Evolutionary conservation across 1,140 invertebrate genomes (phyloP).

Genomic region (Drosophila ercepeae): DNA sequence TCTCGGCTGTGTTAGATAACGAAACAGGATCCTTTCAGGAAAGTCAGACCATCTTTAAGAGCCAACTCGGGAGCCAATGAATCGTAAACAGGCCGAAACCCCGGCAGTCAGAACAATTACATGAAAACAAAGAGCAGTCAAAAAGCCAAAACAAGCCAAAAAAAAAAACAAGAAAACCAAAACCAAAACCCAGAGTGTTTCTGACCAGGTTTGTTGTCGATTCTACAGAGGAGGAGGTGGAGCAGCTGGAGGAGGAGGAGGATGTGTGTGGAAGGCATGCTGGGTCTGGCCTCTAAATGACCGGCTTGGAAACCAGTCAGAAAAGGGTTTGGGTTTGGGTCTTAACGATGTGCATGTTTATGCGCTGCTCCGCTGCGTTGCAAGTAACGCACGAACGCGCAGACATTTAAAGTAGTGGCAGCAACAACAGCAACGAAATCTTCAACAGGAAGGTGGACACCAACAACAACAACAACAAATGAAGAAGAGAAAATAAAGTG

Average conservation of each 20-base stretch:
- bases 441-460: conserved; percentile 27
- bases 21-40: conserved; percentile 30
- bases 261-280: conserved; percentile 36
- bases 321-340: conserved; percentile 40
- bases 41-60: too few species aligned
- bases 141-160: conserved; percentile 67
- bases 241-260: too few species aligned
- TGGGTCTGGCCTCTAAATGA: conserved; percentile 62
- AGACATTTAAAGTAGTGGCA: conserved; percentile 57
- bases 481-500: conserved; percentile 14
- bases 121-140: conserved; percentile 67
- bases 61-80: conserved; percentile 45
- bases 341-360: conserved; percentile 77
- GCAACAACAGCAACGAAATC: conserved; percentile 22
- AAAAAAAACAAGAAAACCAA: conserved; percentile 10
- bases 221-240: too few species aligned
- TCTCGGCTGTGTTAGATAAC: conserved; percentile 49
- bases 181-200: conserved; percentile 2
- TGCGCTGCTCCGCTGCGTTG: conserved; percentile 54
- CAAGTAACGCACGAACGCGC: conserved; percentile 60
- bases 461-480: conserved; percentile 20
- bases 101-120: conserved; percentile 66
- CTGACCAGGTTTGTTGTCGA: conserved; percentile 22
- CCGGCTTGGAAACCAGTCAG: conserved; percentile 62
- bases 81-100: conserved; percentile 33